Evolutionary conservation across 1,140 invertebrate species (phyloP), one percentile per base, ranked within the genome.

Genomic region (Eumeta japonica): DNA sequence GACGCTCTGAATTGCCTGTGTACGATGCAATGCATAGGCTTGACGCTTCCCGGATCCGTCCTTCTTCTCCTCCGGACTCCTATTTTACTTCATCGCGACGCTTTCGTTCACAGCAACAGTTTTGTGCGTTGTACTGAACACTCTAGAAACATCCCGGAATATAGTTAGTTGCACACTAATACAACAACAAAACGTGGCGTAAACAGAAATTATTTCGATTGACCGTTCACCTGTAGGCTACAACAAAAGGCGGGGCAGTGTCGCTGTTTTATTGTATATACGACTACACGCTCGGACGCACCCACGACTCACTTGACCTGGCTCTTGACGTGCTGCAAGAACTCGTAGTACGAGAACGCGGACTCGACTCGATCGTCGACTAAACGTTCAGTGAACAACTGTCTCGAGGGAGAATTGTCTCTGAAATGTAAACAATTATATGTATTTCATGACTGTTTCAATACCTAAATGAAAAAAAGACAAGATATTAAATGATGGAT

Each of bases 261-360:
- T n/a, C n/a, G n/a, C n/a, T n/a, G n/a, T n/a, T n/a, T n/a, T n/a
- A n/a, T n/a, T n/a, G n/a, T n/a, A n/a, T n/a, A n/a, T n/a, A n/a
- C n/a, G n/a, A n/a, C n/a, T n/a, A n/a, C n/a, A n/a, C n/a, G n/a
- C n/a, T n/a, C n/a, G n/a, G n/a, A n/a, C n/a, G n/a, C n/a, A n/a
- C n/a, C 13, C 10, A 20, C 17, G 33, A 50, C 55, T 75, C 65
- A 92, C 81, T 92, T 95, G 55, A 96, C 81, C 76, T 94, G 90
- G 53, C 83, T 84, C 74, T 94, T 92, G 41, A 99, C 77, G 77
- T 97, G 92, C 75, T 98, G 94, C 60, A 99, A 80, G 77, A 98
- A 99, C 83, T 99, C 97, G 72, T 94, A 92, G 74, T 98, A 98
- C 50, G 92, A 95, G 68, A 96, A 85, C 31, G 91, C 86, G 43